phyloP scores from a whole-genome alignment of 2,797 vertebrate species.

The Microchirus variegatus region DNA sequence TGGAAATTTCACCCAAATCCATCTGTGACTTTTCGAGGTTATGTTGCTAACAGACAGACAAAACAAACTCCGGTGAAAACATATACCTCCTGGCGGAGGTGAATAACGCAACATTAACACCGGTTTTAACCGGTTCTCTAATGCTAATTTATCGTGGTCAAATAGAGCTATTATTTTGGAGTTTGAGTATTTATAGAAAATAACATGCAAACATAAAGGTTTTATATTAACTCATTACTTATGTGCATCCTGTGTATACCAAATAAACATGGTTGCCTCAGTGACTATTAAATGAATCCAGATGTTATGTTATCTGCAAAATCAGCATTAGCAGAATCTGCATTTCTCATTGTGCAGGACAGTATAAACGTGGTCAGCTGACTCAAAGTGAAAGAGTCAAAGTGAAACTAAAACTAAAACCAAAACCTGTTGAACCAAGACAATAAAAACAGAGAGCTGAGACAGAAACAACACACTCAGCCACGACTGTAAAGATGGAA shows the following conservation, averaged over 20 bases:
- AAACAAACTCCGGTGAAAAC: too few species aligned
- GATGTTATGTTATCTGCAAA: too few species aligned
- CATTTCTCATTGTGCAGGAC: neutral
- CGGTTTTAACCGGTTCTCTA: too few species aligned
- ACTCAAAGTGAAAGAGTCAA: neutral
- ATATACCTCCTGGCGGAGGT: too few species aligned
- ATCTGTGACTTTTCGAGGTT: too few species aligned
- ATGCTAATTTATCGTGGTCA: too few species aligned
- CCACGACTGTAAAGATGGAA: neutral
- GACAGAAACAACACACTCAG: constrained; percentile 16
- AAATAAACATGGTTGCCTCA: too few species aligned
- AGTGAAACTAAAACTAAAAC: constrained; percentile 23
- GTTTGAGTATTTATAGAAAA: neutral
- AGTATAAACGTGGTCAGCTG: neutral
- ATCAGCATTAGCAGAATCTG: too few species aligned
- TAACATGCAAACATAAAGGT: fast-evolving
- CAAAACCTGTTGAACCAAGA: constrained; percentile 9
- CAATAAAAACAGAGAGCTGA: neutral
- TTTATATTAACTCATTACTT: neutral
- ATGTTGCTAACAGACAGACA: too few species aligned
- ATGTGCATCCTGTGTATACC: neutral
- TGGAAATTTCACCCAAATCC: too few species aligned
- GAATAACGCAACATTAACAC: too few species aligned
- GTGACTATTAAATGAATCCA: too few species aligned
- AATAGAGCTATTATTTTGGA: neutral